Evolutionary conservation across 2,888 invertebrate genomes (phyloP).

Genomic region (Galerucella pusilla): DNA sequence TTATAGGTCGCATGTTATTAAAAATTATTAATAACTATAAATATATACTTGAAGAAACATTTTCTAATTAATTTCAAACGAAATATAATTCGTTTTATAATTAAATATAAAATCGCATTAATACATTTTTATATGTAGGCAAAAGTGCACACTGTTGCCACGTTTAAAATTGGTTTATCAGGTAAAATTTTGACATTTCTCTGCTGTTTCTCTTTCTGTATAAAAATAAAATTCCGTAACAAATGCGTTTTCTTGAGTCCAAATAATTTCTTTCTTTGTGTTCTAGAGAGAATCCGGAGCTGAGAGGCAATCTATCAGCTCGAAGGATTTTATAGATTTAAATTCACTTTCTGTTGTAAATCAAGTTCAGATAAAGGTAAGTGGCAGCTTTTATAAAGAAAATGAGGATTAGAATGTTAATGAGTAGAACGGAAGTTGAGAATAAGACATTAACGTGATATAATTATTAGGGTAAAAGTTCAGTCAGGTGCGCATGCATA

Average conservation of each 20-base stretch:
- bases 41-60: too few species aligned
- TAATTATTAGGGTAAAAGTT: constrained; percentile 5
- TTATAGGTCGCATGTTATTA: too few species aligned
- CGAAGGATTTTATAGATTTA: constrained; percentile 34
- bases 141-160: too few species aligned
- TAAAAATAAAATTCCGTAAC: constrained; percentile 32
- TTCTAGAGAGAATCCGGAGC: constrained; percentile 28
- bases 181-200: too few species aligned
- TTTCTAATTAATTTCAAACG: too few species aligned
- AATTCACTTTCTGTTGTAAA: constrained; percentile 38
- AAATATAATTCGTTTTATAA: too few species aligned
- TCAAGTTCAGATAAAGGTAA: constrained; percentile 32
- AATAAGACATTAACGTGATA: constrained; percentile 6
- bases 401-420: constrained; percentile 31
- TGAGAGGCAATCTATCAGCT: constrained; percentile 30
- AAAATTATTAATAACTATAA: too few species aligned
- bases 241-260: constrained; percentile 22
- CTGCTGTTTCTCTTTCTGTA: constrained; percentile 34
- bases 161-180: too few species aligned
- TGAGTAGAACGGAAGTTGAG: constrained; percentile 8
- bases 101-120: too few species aligned
- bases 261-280: constrained; percentile 30
- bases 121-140: too few species aligned
- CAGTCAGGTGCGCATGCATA: not conserved
- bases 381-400: constrained; percentile 28